Base-by-base conservation (phyloP, 1,140 invertebrate species). In the Bombus polaris region DNA sequence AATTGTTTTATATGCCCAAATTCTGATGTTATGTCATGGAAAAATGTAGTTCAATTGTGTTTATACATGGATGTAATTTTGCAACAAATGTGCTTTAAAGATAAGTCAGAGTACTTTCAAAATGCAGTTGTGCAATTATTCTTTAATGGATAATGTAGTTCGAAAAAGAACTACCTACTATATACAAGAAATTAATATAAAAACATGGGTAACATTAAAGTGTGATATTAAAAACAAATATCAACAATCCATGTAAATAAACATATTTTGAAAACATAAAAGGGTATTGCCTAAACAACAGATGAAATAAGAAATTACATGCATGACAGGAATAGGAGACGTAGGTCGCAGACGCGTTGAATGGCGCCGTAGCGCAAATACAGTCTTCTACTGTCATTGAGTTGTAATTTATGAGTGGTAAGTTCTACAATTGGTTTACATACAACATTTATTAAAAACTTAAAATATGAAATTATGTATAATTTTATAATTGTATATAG, bases 311-410 rank as follows among this genome's bases (percentile, higher is more conserved):
- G 90, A 95, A 95, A 91, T 92, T 95, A 94, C 92, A 95, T 95
- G 95, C 94, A 95, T 95, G 95, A 95, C 94, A 94, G 94, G 94
- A 92, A 93, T 92, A 92, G 94, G 95, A 93, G 93, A 94, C 93
- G 92, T 95, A 89, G 94, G 94, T 92, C 95, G 94, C 91, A 95
- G 94, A 94, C 94, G 94, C 92, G 95, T 95, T 93, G 94, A 95
- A 93, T 95, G 94, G 94, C 94, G 94, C 93, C 94, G 95, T 92
- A 95, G 93, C 92, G 94, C 95, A 91, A 95, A 95, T 90, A 74
- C 44, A 81, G 74, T 44, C 53, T 39, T 53, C 65, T 57, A 6
- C 39, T 77, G 13, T 73, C 62, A 72, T 8, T 82, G 39, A 85
- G 28, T 18, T 75, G 3, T 57, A 65, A 71, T 66, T 65, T 32